Evolutionary conservation across 2,888 invertebrate species (phyloP), one percentile per base, ranked within the genome.

Genomic region (Thecophora atra): DNA sequence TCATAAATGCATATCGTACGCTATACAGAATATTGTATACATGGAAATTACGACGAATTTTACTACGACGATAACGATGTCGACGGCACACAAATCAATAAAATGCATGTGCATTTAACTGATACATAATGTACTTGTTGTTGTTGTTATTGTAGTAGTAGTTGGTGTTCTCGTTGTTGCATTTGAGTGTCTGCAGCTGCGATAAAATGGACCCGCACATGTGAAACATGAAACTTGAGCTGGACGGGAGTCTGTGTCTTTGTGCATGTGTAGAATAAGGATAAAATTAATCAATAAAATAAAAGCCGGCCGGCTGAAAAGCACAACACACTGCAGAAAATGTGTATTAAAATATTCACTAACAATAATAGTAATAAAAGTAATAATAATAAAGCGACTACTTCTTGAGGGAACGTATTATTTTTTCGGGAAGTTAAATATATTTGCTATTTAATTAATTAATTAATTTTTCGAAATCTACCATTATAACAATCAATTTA

Each of bases 241-340:
- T 28, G 42, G 56, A 13, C 30, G 56, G 19, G 62, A 26, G 15
- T n/a, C n/a, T n/a, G n/a, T n/a, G n/a, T n/a, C n/a, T n/a, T n/a
- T n/a, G n/a, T n/a, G n/a, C n/a, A n/a, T 17, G 54, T 58, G 51
- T 21, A 51, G 47, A 37, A 30, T 26, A 37, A 21, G 60, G 30
- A 62, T 70, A 51, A 47, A 62, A 51, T 51, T 30, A 62, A 72
- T 67, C 72, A 52, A 72, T 72, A 72, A 66, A 37, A 19, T 67
- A 47, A 51, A 67, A 28, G 17, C 52, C 52, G 15, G 67, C 72
- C 72, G 72, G 81, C 81, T 79, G 58, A 28, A 15, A 26, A 4
- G 13, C 7, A 17, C 26, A 24, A 28, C 21, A 17, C 15, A 47
- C 17, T 37, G 37, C 37, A 37, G 37, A 37, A 6, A 37, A 37